phyloP scores from a whole-genome alignment of 2,113 vertebrate genomes.

The human region GRCh38 chr11:26394001-26394500 shows the following conservation, averaged over 20 bases:
- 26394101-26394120: neutral
- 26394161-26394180: neutral
- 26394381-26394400: neutral
- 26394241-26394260: neutral
- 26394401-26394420: neutral
- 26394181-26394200: neutral
- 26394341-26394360: neutral
- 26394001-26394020: constrained; percentile 12
- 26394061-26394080: neutral
- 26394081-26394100: neutral
- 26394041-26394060: neutral
- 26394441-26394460: neutral
- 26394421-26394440: neutral
- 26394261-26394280: neutral
- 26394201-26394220: constrained; percentile 15
- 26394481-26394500: neutral
- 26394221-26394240: neutral
- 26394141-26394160: neutral
- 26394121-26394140: neutral
- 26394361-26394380: neutral
- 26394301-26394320: neutral
- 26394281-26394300: neutral
- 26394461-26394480: neutral
- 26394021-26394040: neutral
- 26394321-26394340: neutral